These are phyloP conservation scores for Nemopilema nomurai DNA, from an alignment of 30 jellyfish, hydroid and myxozoan species.

Conservation along the genomic window DNA sequence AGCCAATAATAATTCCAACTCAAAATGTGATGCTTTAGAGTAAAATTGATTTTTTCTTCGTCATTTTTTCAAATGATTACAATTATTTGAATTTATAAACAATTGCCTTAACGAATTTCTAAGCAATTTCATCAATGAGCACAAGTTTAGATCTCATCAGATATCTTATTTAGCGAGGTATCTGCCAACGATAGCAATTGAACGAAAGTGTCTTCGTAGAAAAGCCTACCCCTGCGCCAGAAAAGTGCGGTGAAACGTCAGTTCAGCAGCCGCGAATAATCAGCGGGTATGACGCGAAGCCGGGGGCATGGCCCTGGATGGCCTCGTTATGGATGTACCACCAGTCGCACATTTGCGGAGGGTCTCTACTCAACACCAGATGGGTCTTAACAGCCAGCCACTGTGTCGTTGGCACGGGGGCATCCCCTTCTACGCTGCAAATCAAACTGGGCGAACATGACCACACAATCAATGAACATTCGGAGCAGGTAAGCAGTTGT, in stretches of 20 bases:
- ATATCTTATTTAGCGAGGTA: too few species aligned
- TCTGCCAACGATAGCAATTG: background rate
- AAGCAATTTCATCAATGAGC: too few species aligned
- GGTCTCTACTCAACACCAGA: constrained; percentile 55
- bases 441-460: constrained; percentile 85
- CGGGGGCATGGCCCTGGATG: constrained; percentile 98
- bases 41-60: too few species aligned
- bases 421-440: constrained; percentile 20
- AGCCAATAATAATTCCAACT: too few species aligned
- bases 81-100: too few species aligned
- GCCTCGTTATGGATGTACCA: constrained; percentile 68
- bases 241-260: constrained; percentile 56
- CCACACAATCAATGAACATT: constrained; percentile 42
- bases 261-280: constrained; percentile 73
- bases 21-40: too few species aligned
- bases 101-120: too few species aligned
- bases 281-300: constrained; percentile 67
- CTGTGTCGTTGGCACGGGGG: constrained; percentile 65
- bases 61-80: too few species aligned
- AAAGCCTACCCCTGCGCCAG: constrained; percentile 25
- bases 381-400: constrained; percentile 91
- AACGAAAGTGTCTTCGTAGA: background rate
- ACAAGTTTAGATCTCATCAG: too few species aligned
- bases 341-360: constrained; percentile 80
- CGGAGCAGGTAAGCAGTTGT: constrained; percentile 39